phyloP scores from a whole-genome alignment of 2,797 vertebrate species.

The Cichlasoma orientale region DNA sequence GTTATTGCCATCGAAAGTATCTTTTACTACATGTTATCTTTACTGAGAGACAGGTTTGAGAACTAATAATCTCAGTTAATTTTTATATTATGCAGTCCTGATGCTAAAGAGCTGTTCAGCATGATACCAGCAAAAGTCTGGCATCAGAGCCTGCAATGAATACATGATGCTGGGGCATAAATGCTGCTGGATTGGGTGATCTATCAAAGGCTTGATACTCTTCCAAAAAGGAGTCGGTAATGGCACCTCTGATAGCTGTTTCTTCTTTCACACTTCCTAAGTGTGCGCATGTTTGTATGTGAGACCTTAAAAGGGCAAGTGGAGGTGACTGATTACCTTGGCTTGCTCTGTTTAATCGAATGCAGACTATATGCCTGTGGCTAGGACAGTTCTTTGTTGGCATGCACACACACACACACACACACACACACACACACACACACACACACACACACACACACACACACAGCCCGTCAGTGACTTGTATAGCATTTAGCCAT shows the following conservation, averaged over 20 bases:
- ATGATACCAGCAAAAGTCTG: not conserved
- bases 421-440: slow-evolving; percentile 6
- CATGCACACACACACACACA: not conserved
- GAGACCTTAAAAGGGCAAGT: slow-evolving; percentile 56
- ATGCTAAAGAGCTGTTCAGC: not conserved
- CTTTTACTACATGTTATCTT: not conserved
- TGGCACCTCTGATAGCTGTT: not conserved
- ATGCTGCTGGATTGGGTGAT: not conserved
- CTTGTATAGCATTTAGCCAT: slow-evolving; percentile 37
- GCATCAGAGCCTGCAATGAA: not conserved
- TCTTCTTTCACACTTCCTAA: not conserved
- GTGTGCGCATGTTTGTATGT: not conserved
- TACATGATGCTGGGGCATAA: not conserved
- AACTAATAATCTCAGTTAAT: not conserved
- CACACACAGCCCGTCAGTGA: slow-evolving; percentile 25
- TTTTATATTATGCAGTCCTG: not conserved
- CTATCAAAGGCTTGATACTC: not conserved
- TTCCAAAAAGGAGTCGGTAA: not conserved
- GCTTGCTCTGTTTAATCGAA: slow-evolving; percentile 64
- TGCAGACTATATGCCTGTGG: slow-evolving; percentile 51
- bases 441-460: not conserved
- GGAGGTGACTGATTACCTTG: slow-evolving; percentile 62
- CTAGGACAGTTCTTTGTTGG: slow-evolving; percentile 16
- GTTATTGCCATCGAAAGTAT: too few relatives aligned
- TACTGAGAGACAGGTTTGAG: not conserved